These are phyloP conservation scores for Nomada goodeniana DNA, from an alignment of 2,888 invertebrate species.

Conservation along the genomic window DNA sequence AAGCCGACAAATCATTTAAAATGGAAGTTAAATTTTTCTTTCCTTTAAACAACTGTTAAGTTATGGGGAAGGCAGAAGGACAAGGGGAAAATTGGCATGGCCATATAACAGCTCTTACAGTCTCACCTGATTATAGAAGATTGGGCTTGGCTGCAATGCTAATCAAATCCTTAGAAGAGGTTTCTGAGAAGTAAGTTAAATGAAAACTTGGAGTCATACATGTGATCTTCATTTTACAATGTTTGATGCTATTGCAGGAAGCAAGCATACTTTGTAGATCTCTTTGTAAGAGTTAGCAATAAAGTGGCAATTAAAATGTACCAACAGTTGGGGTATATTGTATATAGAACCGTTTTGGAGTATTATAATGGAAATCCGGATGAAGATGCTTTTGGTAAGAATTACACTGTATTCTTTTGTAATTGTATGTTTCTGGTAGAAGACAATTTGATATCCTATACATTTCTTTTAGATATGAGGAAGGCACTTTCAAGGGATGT, in stretches of 20 bases:
- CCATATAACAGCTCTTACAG: constrained; percentile 98
- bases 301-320: constrained; percentile 99
- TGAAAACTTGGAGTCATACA: not conserved
- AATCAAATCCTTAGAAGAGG: constrained; percentile 97
- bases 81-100: constrained; percentile 99
- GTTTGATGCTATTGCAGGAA: constrained; percentile 88
- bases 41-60: constrained; percentile 85
- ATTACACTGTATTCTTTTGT: constrained; percentile 76
- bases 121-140: constrained; percentile 96
- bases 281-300: constrained; percentile 99
- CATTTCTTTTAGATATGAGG: constrained; percentile 95
- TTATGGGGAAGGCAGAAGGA: constrained; percentile 99
- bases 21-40: constrained; percentile 6
- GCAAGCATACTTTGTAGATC: constrained; percentile 97
- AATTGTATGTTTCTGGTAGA: not conserved
- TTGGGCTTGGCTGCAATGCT: constrained; percentile 96
- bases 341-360: constrained; percentile 97
- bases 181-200: constrained; percentile 94
- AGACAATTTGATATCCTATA: not conserved
- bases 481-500: constrained; percentile 98
- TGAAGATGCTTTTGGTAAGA: constrained; percentile 98
- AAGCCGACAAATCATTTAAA: no score
- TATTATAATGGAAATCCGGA: constrained; percentile 99
- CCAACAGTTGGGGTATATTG: constrained; percentile 96
- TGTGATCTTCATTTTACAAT: not conserved